phyloP scores from a whole-genome alignment of 2,888 invertebrate genomes.

The Andrena fulva region DNA sequence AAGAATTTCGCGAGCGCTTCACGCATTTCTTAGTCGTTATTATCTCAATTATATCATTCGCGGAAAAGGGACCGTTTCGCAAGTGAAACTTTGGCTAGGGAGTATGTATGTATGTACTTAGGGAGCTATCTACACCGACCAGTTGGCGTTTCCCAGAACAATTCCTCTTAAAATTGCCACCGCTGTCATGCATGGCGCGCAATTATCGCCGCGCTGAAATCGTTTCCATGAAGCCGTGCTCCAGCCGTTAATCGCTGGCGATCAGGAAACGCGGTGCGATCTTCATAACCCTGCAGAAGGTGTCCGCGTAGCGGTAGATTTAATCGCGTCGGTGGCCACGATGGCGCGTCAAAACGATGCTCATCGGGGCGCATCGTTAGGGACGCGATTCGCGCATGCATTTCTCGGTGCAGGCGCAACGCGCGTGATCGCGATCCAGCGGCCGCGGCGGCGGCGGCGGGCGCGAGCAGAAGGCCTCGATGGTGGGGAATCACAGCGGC shows the following conservation, averaged over 20 bases:
- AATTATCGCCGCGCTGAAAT: too few species aligned
- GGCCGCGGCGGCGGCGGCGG: conserved; percentile 27
- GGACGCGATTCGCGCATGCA: conserved; percentile 62
- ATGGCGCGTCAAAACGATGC: conserved; percentile 43
- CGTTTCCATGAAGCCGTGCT: too few species aligned
- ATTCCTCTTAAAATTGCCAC: too few species aligned
- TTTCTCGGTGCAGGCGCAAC: conserved; percentile 56
- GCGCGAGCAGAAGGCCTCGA: background rate
- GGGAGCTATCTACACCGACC: too few species aligned
- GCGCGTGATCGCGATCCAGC: conserved; percentile 74
- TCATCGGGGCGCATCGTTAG: conserved; percentile 44
- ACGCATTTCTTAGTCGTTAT: background rate
- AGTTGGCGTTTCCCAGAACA: too few species aligned
- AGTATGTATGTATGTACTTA: too few species aligned
- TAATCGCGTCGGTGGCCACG: conserved; percentile 3
- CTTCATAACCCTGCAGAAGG: background rate
- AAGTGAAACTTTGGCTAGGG: too few species aligned
- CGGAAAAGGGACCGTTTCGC: too few species aligned
- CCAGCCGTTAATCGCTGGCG: too few species aligned
- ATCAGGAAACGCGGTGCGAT: background rate
- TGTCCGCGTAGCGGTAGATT: background rate
- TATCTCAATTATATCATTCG: too few species aligned
- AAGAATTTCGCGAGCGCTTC: conserved; percentile 43
- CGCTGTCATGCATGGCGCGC: too few species aligned
- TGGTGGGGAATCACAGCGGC: conserved; percentile 56